Evolutionary conservation across 2,888 invertebrate genomes (phyloP), one percentile per base, ranked within the genome.

Genomic region (Apoderus coryli): DNA sequence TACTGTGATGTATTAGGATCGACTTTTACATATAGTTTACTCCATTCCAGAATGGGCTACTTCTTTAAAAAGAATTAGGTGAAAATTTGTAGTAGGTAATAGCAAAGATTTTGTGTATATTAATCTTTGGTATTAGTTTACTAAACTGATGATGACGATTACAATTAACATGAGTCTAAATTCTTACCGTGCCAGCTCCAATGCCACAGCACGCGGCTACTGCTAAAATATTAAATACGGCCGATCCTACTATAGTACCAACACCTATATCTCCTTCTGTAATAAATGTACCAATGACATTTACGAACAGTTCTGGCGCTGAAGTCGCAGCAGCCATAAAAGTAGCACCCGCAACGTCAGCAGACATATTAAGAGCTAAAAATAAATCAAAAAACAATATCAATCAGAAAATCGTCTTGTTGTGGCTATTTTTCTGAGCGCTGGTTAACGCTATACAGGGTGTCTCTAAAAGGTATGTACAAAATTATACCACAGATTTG

Each of bases 311-410:
- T 57, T 89, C 88, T 1, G 89, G 86, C 15, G 81, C 80, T 1
- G 84, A 84, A 27, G 84, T 85, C 1, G 88, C 88, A 1, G 84
- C 76, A 1, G 88, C 88, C 88, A 89, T 89, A 50, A 89, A 82
- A 0, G 88, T 89, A 1, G 88, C 88, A 0, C 86, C 88, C 0
- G 86, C 86, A 10, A 89, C 76, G 49, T 89, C 88, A 38, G 72
- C 68, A 9, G 72, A 67, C 64, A 80, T 69, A 34, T 72, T 63
- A 33, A 77, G 49, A 29, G 67, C 77, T 78, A 48, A 5, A 34
- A 33, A n/a, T 12, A 10, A 23, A 36, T 29, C 6, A 29, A 16
- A 27, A 4, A 3, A 25, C n/a, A n/a, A n/a, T n/a, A n/a, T n/a
- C n/a, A n/a, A n/a, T n/a, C n/a, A n/a, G n/a, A n/a, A n/a, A n/a